Base-by-base conservation (phyloP, 1,140 invertebrate genomes). In the Pachypsylla venusta region DNA sequence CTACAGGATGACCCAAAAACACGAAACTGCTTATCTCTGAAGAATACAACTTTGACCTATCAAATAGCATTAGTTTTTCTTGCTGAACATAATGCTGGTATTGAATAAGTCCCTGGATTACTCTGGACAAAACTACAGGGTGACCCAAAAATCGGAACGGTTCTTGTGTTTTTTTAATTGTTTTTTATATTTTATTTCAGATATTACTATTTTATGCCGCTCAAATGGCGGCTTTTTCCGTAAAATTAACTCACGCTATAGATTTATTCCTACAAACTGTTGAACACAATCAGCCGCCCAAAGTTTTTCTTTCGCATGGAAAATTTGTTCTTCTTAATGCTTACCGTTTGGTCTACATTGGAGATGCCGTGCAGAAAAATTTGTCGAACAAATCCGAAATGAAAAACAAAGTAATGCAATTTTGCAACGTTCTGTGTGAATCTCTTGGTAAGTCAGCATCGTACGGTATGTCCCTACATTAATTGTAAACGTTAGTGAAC, bases 281-380 rank as follows among this genome's bases (percentile, higher is more conserved):
- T 20, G 87, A 93, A 66, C 87, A 87, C 69, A 93, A 93, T 68
- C 88, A 93, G 70, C 89, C 91, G 10, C 92, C 93, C 0, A 90
- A 91, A 72, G 84, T 81, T 56, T 82, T 81, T 64, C 81, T 96
- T 16, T 88, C 87, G 24, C 88, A 94, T 69, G 87, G 89, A 13
- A 96, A 96, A 72, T 93, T 93, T 71, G 89, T 97, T 1, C 86
- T 96, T 19, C 74, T 96, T 3, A 88, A 86, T 67, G 91, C 92
- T 20, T 91, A 95, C 68, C 85, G 92, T 69, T 77, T 97, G 64
- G 88, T 96, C 5, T 87, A 89, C 67, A 93, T 94, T 61, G 92
- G 92, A 12, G 92, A 96, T 73, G 91, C 87, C 4, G 84, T 97
- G 28, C 84, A 87, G 73, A 78, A 84, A 67, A 85, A 89, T 73